Percentiles rank a stretch among this genome's conserved stretches.
These are phyloP conservation scores for Drosophila nr. medialis DNA, from an alignment of 2,888 invertebrate genomes.

Conservation along the genomic window DNA sequence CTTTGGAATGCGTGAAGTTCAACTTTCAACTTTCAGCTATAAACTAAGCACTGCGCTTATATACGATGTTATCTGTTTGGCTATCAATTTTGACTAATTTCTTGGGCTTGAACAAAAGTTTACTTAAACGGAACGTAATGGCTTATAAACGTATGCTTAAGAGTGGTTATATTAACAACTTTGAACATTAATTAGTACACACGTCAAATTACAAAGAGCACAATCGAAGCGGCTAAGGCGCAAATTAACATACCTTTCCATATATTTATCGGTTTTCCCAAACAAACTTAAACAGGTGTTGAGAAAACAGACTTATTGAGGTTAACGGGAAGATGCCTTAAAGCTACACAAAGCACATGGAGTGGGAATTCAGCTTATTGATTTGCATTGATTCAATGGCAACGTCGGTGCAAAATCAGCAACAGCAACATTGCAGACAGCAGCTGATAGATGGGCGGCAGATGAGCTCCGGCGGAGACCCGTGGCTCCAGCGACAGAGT, in stretches of 20 bases:
- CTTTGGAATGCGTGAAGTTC: not conserved
- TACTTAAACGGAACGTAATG: conserved; percentile 17
- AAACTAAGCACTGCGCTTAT: conserved; percentile 29
- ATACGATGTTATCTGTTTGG: not conserved
- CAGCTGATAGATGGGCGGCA: conserved; percentile 34
- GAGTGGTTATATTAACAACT: conserved; percentile 46
- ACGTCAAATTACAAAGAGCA: conserved; percentile 37
- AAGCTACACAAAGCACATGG: conserved; percentile 73
- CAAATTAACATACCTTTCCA: not conserved
- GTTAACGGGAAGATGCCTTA: conserved; percentile 51
- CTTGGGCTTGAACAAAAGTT: conserved; percentile 16
- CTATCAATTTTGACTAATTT: conserved; percentile 32
- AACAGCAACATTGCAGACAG: conserved; percentile 14
- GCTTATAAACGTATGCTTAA: conserved; percentile 25
- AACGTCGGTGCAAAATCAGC: conserved; percentile 22
- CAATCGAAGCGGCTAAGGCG: conserved; percentile 10
- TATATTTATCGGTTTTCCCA: not conserved
- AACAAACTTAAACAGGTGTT: not conserved
- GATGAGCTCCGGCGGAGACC: conserved; percentile 42
- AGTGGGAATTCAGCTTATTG: conserved; percentile 7
- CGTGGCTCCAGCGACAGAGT: conserved; percentile 83
- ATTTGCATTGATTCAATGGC: conserved; percentile 40
- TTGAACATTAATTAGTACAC: conserved; percentile 44
- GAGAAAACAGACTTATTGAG: conserved; percentile 19
- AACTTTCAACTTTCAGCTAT: conserved; percentile 10